Base-by-base conservation (phyloP, 2,113 vertebrate genomes). In the Ophiodon elongatus region DNA sequence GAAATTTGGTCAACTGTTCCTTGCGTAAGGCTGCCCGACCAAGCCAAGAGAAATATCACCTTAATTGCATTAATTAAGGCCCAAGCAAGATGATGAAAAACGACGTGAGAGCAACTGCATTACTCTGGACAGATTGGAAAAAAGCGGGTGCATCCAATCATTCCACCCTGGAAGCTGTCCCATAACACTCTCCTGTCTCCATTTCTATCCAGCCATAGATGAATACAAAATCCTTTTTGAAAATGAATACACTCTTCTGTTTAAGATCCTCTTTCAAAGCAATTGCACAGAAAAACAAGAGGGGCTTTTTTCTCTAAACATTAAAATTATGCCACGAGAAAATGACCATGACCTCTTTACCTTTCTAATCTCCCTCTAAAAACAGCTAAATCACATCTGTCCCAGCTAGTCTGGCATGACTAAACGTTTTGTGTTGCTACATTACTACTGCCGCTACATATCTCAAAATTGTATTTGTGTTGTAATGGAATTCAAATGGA, bases 41-140 rank as follows among this genome's bases (percentile, higher is more conserved):
- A 69, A 73, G 96, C 96, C 96, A 97, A 97, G 92, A 96, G 94
- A 94, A 96, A 97, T 95, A 96, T 96, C 95, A 95, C 94, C 94
- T 95, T 95, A 89, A 91, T 91, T 95, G 93, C 95, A 88, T 96
- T 95, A 96, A 96, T 96, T 96, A 96, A 92, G 95, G 33, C 63
- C 21, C 33, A 60, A 91, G 85, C 73, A 80, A 83, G 79, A 80
- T 45, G 37, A 76, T 76, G 84, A 90, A 87, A 71, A 92, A 85
- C 91, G 92, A 91, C 37, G 77, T 89, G 76, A 89, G 84, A 82
- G 85, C 74, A 88, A 89, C 66, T 76, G 77, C 80, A 84, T 84
- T 88, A 86, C 88, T 91, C 73, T 74, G 71, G 73, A 73, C 63
- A 11, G 25, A 71, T 82, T 2, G 62, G 78, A 79, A 87, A 87